A percentile compares a stretch with the other conserved stretches of the same genome.
Evolutionary conservation across 2,888 invertebrate species (phyloP).

Genomic region (Stenchaetothrips biformis): DNA sequence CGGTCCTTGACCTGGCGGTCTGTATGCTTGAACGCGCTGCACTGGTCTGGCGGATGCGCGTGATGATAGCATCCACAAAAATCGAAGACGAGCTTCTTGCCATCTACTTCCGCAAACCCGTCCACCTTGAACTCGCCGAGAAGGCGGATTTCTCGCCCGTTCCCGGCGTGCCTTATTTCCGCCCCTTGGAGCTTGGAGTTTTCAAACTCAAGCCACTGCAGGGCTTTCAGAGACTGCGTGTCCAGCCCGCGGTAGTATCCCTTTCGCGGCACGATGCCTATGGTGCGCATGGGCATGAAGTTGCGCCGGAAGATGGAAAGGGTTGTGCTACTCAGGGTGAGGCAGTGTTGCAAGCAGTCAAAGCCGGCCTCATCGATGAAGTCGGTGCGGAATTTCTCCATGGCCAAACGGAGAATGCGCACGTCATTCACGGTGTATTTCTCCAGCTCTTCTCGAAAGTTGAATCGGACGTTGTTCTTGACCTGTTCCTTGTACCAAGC

Average conservation of each 20-base stretch:
- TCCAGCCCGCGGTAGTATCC: neutral
- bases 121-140: neutral
- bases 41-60: neutral
- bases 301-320: neutral
- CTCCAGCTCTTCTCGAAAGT: neutral
- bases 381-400: neutral
- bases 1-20: neutral
- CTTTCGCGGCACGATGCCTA: neutral
- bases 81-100: neutral
- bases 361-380: neutral
- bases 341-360: neutral
- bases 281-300: neutral
- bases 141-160: neutral
- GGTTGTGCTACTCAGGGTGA: neutral
- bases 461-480: neutral
- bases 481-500: neutral
- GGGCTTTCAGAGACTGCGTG: neutral
- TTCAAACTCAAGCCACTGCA: neutral
- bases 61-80: neutral
- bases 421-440: slow-evolving; percentile 4
- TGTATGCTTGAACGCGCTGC: neutral
- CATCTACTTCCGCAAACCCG: neutral
- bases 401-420: neutral
- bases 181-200: neutral
- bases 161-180: neutral